These are phyloP conservation scores for Australoheros scitulus DNA, from an alignment of 2,113 vertebrate genomes.

Conservation along the genomic window DNA sequence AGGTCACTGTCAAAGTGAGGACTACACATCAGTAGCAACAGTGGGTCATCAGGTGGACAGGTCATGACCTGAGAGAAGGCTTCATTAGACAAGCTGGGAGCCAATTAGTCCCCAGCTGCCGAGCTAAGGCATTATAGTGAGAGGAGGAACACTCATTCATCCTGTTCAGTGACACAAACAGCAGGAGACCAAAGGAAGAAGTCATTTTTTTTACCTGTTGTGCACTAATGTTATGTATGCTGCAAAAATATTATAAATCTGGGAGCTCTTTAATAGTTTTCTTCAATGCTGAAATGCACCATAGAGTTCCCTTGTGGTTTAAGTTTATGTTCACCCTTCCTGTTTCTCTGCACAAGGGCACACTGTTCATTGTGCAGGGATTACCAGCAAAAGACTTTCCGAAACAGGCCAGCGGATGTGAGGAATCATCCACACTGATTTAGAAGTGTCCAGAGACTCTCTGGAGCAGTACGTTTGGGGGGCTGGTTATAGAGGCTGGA, in stretches of 20 bases:
- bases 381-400: conserved; percentile 41
- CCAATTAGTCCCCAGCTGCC: conserved; percentile 66
- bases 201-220: background rate
- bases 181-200: conserved; percentile 49
- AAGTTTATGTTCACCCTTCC: conserved; percentile 6
- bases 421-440: conserved; percentile 66
- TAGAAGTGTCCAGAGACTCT: conserved; percentile 63
- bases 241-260: conserved; percentile 15
- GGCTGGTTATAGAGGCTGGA: conserved; percentile 12
- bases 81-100: conserved; percentile 66
- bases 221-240: background rate
- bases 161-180: conserved; percentile 33
- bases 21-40: conserved; percentile 50
- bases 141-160: conserved; percentile 46
- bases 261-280: background rate
- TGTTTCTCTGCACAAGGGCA: conserved; percentile 6
- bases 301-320: background rate
- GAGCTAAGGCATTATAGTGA: conserved; percentile 33
- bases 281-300: background rate
- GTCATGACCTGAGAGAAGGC: conserved; percentile 56
- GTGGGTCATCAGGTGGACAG: conserved; percentile 62
- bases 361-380: conserved; percentile 11
- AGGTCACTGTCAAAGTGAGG: conserved; percentile 49
- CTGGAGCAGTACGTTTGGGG: conserved; percentile 21
- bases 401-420: conserved; percentile 60